A percentile compares a stretch with the other conserved stretches of the same genome.
Conservation (phyloP, 2,797 vertebrate genomes). For the Acrossocheilus wenchowensis region DNA sequence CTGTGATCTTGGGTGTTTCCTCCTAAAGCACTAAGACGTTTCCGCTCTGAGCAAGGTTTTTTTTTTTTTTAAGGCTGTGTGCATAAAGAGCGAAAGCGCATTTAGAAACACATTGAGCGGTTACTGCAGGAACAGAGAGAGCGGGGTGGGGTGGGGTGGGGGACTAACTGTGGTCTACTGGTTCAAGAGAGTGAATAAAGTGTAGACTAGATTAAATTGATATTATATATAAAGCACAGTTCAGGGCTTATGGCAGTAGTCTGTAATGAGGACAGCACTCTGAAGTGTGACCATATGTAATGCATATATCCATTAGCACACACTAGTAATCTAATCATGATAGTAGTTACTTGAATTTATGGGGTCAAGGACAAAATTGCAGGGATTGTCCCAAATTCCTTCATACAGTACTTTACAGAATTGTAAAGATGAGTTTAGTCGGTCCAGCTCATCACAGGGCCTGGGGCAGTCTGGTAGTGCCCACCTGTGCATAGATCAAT, state of each 20-base stretch:
- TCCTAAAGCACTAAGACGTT: slow-evolving; percentile 39
- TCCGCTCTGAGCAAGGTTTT: slow-evolving; percentile 30
- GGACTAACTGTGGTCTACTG: slow-evolving; percentile 9
- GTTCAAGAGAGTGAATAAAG: background rate
- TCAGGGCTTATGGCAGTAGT: background rate
- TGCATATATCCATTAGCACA: background rate
- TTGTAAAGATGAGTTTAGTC: background rate
- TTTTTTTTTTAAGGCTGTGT: slow-evolving; percentile 3
- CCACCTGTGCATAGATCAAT: background rate
- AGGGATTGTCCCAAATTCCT: background rate
- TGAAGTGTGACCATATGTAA: background rate
- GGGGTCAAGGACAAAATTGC: background rate
- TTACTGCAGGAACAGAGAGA: background rate
- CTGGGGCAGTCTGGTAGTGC: background rate
- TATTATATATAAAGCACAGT: background rate
- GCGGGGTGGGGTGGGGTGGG: background rate
- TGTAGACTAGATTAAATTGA: background rate
- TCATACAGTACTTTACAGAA: background rate
- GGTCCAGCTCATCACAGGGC: background rate
- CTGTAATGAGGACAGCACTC: background rate
- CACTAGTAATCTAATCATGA: background rate
- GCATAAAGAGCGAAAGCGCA: slow-evolving; percentile 1
- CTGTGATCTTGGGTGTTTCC: slow-evolving; percentile 47
- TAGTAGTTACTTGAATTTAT: background rate
- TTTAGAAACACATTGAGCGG: background rate